Evolutionary conservation across 2,797 vertebrate species (phyloP).

Genomic region (Lepidocolaptes lacrymiger): DNA sequence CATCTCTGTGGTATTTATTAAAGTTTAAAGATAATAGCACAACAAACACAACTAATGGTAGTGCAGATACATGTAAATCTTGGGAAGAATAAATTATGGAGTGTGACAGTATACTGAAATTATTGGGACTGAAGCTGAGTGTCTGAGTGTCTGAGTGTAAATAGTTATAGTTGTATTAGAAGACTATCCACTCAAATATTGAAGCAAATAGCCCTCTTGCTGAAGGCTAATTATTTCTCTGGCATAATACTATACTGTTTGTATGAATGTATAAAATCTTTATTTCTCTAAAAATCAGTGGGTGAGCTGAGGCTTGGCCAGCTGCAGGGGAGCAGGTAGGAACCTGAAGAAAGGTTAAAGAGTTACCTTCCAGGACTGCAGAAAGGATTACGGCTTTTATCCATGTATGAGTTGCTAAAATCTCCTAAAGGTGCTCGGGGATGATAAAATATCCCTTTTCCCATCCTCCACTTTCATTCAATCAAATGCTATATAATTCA

Average conservation of each 20-base stretch:
- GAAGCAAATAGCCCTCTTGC: neutral
- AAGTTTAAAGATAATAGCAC: constrained; percentile 35
- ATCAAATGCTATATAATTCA: accelerated
- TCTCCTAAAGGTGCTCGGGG: neutral
- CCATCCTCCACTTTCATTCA: neutral
- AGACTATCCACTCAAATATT: neutral
- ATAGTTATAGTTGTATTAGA: neutral
- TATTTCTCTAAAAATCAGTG: neutral
- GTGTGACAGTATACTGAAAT: constrained; percentile 8
- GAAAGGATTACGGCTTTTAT: neutral
- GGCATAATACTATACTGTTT: neutral
- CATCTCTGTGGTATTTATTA: constrained; percentile 4
- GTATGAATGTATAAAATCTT: neutral
- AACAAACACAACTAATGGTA: constrained; percentile 2
- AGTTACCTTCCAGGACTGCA: neutral
- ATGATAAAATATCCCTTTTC: neutral
- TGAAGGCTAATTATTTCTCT: neutral
- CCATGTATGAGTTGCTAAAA: neutral
- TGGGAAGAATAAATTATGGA: constrained; percentile 11
- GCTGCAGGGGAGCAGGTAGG: neutral
- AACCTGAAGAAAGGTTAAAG: neutral
- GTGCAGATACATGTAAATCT: neutral
- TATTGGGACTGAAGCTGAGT: neutral
- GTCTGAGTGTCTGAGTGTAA: neutral
- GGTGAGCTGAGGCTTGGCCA: neutral